Base-by-base conservation (phyloP, 1,140 invertebrate genomes). In the Lepidotrigona ventralis region DNA sequence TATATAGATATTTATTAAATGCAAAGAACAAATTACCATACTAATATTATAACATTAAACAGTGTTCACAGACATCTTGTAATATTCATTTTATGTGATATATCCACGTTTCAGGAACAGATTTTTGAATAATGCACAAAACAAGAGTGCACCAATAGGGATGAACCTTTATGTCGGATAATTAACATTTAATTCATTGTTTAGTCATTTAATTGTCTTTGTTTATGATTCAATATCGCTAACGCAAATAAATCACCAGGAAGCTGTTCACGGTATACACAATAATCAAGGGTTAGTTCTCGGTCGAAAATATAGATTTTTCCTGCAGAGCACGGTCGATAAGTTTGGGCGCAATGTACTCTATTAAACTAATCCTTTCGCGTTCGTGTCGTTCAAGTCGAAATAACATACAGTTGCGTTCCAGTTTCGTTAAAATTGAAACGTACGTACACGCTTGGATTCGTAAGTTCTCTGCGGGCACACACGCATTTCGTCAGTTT, bases 371-470 rank as follows among this genome's bases (percentile, higher is more conserved):
- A 81, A 75, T 63, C 63, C 19, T 53, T 26, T 12, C 23, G n/a
- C 19, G 58, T 39, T 39, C 21, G 14, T 23, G 8, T 23, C 33
- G 39, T 26, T 79, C 56, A 71, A 63, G 33, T 33, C 33, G 51
- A 68, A 83, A 83, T 71, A 39, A 83, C 64, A 53, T 46, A 33
- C 29, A 2, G 29, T 54, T 51, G 64, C 15, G 75, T 78, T 63
- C 64, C 26, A 79, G 72, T 81, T 81, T 68, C 63, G 58, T 58
- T 81, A n/a, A 76, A 69, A 76, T 29, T 68, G 72, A 76, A 71
- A 33, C 1, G 21, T 5, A 33, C 29, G 29, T 33, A 33, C 29
- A 33, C 8, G 11, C 3, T 0, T 11, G 73, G 17, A 17, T 14
- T 29, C n/a, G 4, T 17, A 58, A 26, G 14, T 26, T 74, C 8